Evolutionary conservation across 2,113 vertebrate species (phyloP).

Genomic region (Stictonetta naevosa): DNA sequence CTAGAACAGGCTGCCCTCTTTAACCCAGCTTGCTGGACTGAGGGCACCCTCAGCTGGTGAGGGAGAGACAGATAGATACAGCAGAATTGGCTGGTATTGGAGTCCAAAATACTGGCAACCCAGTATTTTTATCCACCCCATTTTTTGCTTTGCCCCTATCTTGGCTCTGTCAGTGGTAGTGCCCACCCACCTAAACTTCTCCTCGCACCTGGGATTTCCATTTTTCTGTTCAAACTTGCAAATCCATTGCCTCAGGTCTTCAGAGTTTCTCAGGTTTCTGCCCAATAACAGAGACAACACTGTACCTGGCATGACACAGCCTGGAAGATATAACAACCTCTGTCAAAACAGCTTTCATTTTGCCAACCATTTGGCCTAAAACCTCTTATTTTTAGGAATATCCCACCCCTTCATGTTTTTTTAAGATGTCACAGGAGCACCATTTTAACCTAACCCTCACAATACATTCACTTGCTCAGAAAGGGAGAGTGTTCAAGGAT

Average conservation of each 20-base stretch:
- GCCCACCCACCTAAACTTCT: not conserved
- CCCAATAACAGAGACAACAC: not conserved
- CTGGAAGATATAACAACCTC: not conserved
- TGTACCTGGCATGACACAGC: accelerated
- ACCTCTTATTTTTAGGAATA: not conserved
- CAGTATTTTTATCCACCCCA: not conserved
- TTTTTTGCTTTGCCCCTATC: not conserved
- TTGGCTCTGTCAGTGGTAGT: not conserved
- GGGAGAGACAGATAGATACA: not conserved
- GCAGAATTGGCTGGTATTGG: accelerated
- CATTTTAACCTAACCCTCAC: not conserved
- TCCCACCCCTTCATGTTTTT: not conserved
- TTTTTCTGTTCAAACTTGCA: not conserved
- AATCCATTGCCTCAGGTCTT: not conserved
- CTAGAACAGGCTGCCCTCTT: accelerated
- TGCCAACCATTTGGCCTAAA: not conserved
- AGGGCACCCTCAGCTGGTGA: not conserved
- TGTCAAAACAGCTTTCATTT: not conserved
- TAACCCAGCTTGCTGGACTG: not conserved
- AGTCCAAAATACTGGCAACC: not conserved
- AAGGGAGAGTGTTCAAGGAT: not conserved
- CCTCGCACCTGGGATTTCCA: not conserved
- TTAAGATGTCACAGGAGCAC: not conserved
- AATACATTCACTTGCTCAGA: not conserved
- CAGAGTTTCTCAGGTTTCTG: not conserved